phyloP scores from a whole-genome alignment of 2,797 vertebrate genomes.

The Fundulus diaphanus region DNA sequence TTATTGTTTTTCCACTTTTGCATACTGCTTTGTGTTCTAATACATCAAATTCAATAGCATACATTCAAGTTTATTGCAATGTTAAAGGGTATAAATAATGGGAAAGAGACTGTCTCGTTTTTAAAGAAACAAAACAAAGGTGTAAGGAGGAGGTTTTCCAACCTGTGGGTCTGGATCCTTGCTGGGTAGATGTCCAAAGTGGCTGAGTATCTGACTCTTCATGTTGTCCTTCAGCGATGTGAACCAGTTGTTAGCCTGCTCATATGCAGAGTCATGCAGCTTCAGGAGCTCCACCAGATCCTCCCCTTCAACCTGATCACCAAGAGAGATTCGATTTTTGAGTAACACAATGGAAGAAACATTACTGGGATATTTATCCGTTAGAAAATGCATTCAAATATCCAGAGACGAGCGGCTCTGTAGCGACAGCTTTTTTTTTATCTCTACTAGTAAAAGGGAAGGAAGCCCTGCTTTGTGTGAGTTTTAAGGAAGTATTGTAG shows the following conservation, averaged over 20 bases:
- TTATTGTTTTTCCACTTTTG: too few relatives aligned
- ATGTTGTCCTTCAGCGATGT: constrained; percentile 92
- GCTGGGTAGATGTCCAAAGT: constrained; percentile 91
- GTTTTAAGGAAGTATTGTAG: not conserved
- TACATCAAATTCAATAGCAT: not conserved
- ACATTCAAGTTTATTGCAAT: too few relatives aligned
- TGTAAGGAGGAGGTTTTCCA: not conserved
- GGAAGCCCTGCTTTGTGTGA: not conserved
- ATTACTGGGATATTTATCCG: not conserved
- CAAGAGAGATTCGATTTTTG: not conserved
- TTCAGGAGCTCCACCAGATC: constrained; percentile 86
- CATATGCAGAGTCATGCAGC: constrained; percentile 90
- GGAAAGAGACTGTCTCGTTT: too few relatives aligned
- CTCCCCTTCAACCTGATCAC: constrained; percentile 86
- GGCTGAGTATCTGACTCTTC: constrained; percentile 93
- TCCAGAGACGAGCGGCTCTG: too few relatives aligned
- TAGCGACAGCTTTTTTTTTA: too few relatives aligned
- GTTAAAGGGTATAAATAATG: too few relatives aligned
- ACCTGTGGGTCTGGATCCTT: constrained; percentile 82
- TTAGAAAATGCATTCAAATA: too few relatives aligned
- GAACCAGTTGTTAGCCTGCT: constrained; percentile 92
- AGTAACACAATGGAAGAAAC: not conserved
- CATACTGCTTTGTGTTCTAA: not conserved
- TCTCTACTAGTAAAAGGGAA: not conserved
- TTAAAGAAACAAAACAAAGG: too few relatives aligned